Conservation (phyloP, 2,888 invertebrate species). For the Hypselothyrea guttata region DNA sequence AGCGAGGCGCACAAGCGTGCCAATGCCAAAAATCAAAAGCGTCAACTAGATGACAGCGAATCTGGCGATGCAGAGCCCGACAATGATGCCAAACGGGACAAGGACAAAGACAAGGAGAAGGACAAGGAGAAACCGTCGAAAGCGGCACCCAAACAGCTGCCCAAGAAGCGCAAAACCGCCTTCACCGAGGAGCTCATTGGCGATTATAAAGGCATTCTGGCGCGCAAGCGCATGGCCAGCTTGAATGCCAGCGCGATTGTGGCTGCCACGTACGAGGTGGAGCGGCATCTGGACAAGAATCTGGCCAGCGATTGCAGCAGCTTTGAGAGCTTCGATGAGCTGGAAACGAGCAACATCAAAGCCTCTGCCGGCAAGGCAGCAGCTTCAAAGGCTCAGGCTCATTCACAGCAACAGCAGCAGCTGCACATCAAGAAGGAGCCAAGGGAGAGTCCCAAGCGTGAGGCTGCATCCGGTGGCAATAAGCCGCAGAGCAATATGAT, state of each 20-base stretch:
- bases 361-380: neutral
- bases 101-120: slow-evolving; percentile 38
- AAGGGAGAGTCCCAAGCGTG: slow-evolving; percentile 36
- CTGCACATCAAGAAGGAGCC: slow-evolving; percentile 42
- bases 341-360: too few species aligned
- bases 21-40: slow-evolving; percentile 2
- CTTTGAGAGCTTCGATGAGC: slow-evolving; percentile 80
- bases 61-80: slow-evolving; percentile 22
- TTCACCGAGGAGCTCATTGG: slow-evolving; percentile 83
- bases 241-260: slow-evolving; percentile 94
- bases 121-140: slow-evolving; percentile 74
- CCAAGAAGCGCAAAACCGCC: slow-evolving; percentile 81
- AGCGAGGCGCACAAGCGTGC: slow-evolving; percentile 23
- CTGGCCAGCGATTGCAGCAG: slow-evolving; percentile 80
- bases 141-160: slow-evolving; percentile 75
- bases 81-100: too few species aligned
- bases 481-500: slow-evolving; percentile 66
- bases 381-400: neutral
- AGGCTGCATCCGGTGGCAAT: slow-evolving; percentile 11
- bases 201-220: slow-evolving; percentile 93
- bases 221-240: slow-evolving; percentile 95
- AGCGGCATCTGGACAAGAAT: slow-evolving; percentile 81
- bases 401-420: slow-evolving; percentile 5
- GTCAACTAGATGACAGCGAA: slow-evolving; percentile 34
- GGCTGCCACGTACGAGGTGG: slow-evolving; percentile 92